A percentile compares a stretch with the other conserved stretches of the same genome.
Evolutionary conservation across 2,888 invertebrate genomes (phyloP).

Genomic region (Embidobia sp.): DNA sequence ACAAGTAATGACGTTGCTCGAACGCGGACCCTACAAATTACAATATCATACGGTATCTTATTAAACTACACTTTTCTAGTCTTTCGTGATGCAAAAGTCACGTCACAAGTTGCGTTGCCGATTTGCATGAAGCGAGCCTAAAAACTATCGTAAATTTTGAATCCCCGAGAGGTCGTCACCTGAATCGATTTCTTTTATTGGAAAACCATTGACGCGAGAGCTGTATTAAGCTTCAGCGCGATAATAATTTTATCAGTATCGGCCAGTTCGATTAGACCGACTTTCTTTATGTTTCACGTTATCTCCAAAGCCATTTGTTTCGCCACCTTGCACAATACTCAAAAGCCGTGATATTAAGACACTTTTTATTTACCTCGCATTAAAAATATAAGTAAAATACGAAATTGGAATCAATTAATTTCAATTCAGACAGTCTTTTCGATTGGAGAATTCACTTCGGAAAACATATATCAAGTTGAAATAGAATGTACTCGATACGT

Average conservation of each 20-base stretch:
- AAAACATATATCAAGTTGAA: too few relatives aligned
- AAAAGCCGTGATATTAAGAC: slow-evolving; percentile 2
- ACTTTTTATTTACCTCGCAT: background rate
- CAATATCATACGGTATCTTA: too few relatives aligned
- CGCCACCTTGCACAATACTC: slow-evolving; percentile 13
- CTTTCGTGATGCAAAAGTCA: background rate
- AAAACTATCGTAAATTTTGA: slow-evolving; percentile 16
- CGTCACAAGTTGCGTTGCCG: background rate
- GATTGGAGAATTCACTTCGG: too few relatives aligned
- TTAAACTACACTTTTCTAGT: too few relatives aligned
- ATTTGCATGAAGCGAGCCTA: slow-evolving; percentile 10
- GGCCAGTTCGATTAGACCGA: slow-evolving; percentile 52
- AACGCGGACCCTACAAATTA: too few relatives aligned
- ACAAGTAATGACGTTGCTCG: too few relatives aligned
- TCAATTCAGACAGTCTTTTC: too few relatives aligned
- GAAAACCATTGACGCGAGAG: slow-evolving; percentile 57
- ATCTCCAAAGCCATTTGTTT: slow-evolving; percentile 50
- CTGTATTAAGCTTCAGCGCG: slow-evolving; percentile 51
- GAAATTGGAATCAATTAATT: background rate
- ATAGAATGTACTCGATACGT: too few relatives aligned
- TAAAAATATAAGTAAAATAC: too few relatives aligned
- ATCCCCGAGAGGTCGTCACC: slow-evolving; percentile 33
- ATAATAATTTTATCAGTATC: slow-evolving; percentile 61
- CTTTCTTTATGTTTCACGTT: slow-evolving; percentile 58
- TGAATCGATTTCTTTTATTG: slow-evolving; percentile 63